Evolutionary conservation across 2,888 invertebrate genomes (phyloP), one percentile per base, ranked within the genome.

Genomic region (Volucella bombylans): DNA sequence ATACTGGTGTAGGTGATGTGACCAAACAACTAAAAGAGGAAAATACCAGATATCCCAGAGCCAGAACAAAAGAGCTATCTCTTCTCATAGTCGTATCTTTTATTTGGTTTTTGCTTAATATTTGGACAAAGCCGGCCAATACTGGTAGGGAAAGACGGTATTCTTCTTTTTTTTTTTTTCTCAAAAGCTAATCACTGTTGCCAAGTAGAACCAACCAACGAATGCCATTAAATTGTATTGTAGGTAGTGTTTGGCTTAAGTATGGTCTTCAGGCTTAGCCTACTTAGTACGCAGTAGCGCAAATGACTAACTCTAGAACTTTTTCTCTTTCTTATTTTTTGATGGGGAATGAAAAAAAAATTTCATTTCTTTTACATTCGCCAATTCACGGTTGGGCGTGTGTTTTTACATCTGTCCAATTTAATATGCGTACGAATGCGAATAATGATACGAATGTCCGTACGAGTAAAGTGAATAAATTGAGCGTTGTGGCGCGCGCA

Each of bases 351-450:
- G 47, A 77, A 68, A 12, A 52, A 67, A 41, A 73, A n/a, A n/a
- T n/a, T n/a, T n/a, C n/a, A 69, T 78, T 82, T 82, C 78, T 78
- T 78, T 64, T 57, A 57, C 62, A 68, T 74, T 82, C 38, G 74
- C 69, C 54, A 74, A 71, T 69, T 79, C 73, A 77, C 65, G 59
- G 59, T 67, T 76, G 69, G 74, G 67, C 62, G 79, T 73, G 47
- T 59, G 52, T 61, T 68, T 73, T 71, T 71, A 80, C 74, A 83
- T 83, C 80, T 83, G 83, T 79, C 79, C 79, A 80, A 69, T 79
- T 83, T 79, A 74, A 65, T 83, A 83, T 83, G 83, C 83, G 83
- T 83, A 78, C 71, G 65, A 79, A 73, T 80, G 71, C 71, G 65
- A 79, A 73, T 80, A 79, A 83, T 83, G 83, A 83, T 71, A 83